Conservation (phyloP, 53 echinoderm and acorn worm species). For the Paracentrotus lividus region DNA sequence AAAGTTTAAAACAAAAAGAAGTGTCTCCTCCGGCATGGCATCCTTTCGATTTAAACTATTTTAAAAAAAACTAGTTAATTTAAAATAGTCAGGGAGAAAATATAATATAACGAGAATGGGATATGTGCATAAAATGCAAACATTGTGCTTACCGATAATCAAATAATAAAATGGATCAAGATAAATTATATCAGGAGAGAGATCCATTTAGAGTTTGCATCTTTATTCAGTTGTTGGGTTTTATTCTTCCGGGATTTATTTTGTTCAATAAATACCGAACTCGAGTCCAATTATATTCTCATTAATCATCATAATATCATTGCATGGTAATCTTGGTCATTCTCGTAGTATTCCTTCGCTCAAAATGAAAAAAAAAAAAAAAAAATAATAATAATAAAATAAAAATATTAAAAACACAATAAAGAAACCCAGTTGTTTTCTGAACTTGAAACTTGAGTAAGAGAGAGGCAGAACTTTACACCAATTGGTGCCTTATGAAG, state of each 20-base stretch:
- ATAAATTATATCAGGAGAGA: background rate
- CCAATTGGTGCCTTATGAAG: background rate
- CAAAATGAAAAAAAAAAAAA: background rate
- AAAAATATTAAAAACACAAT: no score
- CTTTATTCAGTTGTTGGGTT: background rate
- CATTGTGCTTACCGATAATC: no score
- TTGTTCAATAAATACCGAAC: background rate
- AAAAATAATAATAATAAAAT: no score
- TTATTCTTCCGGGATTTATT: background rate
- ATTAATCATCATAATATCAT: background rate
- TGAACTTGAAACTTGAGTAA: background rate
- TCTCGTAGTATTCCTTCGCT: background rate
- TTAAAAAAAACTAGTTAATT: no score
- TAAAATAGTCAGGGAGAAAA: no score
- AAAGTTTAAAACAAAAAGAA: no score
- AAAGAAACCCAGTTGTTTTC: background rate
- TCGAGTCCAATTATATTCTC: background rate
- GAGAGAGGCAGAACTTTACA: constrained; percentile 11
- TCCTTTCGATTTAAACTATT: no score
- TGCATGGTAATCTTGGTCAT: background rate
- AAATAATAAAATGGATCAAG: no score
- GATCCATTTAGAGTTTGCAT: background rate
- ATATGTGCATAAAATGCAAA: no score
- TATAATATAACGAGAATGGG: no score
- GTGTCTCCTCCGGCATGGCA: no score